phyloP scores from a whole-genome alignment of 2,113 vertebrate genomes.

The Caranx ignobilis region DNA sequence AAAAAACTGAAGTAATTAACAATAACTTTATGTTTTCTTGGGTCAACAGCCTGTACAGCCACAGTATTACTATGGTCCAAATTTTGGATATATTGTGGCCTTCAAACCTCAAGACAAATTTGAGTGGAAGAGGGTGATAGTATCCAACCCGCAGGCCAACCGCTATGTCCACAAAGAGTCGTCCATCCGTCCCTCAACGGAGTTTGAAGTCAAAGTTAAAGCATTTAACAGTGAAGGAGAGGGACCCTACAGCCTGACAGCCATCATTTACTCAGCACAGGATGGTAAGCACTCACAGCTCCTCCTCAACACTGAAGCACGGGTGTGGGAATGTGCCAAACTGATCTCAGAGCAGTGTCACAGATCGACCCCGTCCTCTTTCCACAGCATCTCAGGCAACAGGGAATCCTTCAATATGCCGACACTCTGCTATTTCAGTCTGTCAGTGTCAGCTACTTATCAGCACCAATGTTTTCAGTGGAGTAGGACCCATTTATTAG shows the following conservation, averaged over 20 bases:
- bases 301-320: not conserved
- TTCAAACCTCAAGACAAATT: constrained; percentile 88
- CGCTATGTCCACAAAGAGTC: constrained; percentile 94
- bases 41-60: constrained; percentile 90
- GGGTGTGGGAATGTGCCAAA: constrained; percentile 4
- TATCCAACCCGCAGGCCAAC: constrained; percentile 89
- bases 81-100: constrained; percentile 95
- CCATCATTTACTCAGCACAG: constrained; percentile 90
- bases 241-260: constrained; percentile 92
- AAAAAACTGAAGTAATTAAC: not conserved
- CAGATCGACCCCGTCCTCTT: constrained; percentile 22
- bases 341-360: constrained; percentile 14
- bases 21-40: not conserved
- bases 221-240: constrained; percentile 94
- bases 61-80: constrained; percentile 94
- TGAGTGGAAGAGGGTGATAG: constrained; percentile 92
- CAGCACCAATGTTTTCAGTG: constrained; percentile 31
- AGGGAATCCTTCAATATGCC: constrained; percentile 47
- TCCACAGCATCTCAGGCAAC: constrained; percentile 29
- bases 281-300: constrained; percentile 86
- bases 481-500: constrained; percentile 60
- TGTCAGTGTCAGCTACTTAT: constrained; percentile 69
- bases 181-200: constrained; percentile 86
- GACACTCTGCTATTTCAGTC: constrained; percentile 60
- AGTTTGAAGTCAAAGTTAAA: constrained; percentile 96